Percentiles rank a stretch among this genome's conserved stretches.
These are phyloP conservation scores for Muscina levida DNA, from an alignment of 2,888 invertebrate genomes.

Conservation along the genomic window DNA sequence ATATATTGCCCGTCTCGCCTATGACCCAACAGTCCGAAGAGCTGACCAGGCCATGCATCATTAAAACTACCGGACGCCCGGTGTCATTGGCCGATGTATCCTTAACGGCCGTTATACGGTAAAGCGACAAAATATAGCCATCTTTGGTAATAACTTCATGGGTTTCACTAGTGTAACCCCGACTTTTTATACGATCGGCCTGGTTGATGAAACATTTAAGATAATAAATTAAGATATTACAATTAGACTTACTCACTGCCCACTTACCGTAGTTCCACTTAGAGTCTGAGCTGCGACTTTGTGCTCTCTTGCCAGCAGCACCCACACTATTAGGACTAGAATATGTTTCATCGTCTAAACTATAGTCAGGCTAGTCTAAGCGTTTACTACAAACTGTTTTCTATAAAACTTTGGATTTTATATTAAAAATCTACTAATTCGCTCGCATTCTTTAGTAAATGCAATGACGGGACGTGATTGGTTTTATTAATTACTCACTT, in stretches of 20 bases:
- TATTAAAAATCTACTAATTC: background rate
- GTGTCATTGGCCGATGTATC: background rate
- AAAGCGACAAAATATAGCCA: background rate
- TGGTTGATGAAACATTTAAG: background rate
- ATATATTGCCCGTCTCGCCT: constrained; percentile 52
- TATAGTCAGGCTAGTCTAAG: background rate
- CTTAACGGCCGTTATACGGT: background rate
- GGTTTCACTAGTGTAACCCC: constrained; percentile 7
- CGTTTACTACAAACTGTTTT: background rate
- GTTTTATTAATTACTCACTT: background rate
- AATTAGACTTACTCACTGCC: too few relatives aligned
- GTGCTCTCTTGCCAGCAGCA: background rate
- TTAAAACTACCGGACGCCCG: constrained; percentile 72
- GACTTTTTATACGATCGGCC: constrained; percentile 11
- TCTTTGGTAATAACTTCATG: background rate
- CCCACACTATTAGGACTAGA: background rate
- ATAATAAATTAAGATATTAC: too few relatives aligned
- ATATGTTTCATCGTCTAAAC: background rate
- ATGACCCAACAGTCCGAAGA: constrained; percentile 67
- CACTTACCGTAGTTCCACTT: background rate
- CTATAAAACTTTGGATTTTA: background rate
- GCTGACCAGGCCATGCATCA: constrained; percentile 79
- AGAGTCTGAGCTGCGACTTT: background rate
- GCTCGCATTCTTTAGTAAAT: constrained; percentile 5
- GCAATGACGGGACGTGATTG: background rate